These are phyloP conservation scores for Pelobates cultripes DNA, from an alignment of 2,797 vertebrate genomes.

Conservation along the genomic window DNA sequence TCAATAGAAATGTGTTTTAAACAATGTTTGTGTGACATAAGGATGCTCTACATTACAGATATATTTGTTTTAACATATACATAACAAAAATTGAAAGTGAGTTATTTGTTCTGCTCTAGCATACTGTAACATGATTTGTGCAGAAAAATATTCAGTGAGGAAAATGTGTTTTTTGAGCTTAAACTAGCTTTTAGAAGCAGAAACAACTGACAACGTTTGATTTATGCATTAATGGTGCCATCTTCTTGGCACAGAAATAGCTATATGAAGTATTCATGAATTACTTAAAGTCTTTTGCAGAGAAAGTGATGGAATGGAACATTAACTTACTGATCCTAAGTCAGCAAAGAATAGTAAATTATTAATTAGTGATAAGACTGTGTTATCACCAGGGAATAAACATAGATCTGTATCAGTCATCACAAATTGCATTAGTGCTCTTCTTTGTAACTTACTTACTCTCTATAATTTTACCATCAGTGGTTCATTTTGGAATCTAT, in stretches of 20 bases:
- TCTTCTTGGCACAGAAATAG: conserved; percentile 58
- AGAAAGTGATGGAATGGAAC: conserved; percentile 60
- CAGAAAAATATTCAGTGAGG: background rate
- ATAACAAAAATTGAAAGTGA: background rate
- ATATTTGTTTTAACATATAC: conserved; percentile 14
- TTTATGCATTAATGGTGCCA: conserved; percentile 59
- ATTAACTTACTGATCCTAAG: conserved; percentile 60
- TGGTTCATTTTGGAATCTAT: background rate
- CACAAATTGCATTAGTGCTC: background rate
- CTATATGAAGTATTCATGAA: conserved; percentile 69
- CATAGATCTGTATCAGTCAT: conserved; percentile 18
- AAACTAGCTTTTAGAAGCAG: conserved; percentile 19
- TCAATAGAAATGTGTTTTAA: too few relatives aligned
- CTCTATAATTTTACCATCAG: background rate
- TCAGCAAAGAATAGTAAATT: conserved; percentile 62
- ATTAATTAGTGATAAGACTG: conserved; percentile 63
- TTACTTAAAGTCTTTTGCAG: conserved; percentile 66
- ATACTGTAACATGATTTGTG: background rate
- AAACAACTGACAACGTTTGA: conserved; percentile 27
- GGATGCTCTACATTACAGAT: background rate
- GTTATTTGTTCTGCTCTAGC: too few relatives aligned
- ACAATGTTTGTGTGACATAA: too few relatives aligned
- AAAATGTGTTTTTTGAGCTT: conserved; percentile 14
- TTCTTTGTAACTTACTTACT: background rate
- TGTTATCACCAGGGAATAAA: conserved; percentile 48